Evolutionary conservation across 2,797 vertebrate species (phyloP).

Genomic region (Mormyrus hasselquistii): DNA sequence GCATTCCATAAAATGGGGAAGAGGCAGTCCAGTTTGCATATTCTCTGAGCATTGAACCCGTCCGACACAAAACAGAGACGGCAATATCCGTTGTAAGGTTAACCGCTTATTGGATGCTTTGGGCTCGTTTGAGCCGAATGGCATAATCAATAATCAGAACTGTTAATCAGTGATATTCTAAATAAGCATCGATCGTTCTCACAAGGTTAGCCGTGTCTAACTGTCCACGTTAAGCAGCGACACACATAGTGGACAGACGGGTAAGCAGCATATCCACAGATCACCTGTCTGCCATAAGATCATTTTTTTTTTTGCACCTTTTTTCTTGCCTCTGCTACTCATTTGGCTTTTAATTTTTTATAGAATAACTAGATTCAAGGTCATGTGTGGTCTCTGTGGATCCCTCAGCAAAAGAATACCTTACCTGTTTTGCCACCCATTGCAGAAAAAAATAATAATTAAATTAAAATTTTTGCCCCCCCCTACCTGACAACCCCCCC

Average conservation of each 20-base stretch:
- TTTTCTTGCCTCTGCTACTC: background rate
- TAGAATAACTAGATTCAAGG: constrained; percentile 15
- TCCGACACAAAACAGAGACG: constrained; percentile 30
- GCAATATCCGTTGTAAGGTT: constrained; percentile 51
- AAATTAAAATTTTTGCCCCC: background rate
- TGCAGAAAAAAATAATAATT: constrained; percentile 20
- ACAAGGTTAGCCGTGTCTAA: constrained; percentile 73
- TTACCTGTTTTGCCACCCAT: constrained; percentile 20
- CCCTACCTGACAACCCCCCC: background rate
- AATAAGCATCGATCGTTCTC: constrained; percentile 69
- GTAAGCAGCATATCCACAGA: background rate
- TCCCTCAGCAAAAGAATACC: background rate
- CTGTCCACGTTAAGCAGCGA: constrained; percentile 69
- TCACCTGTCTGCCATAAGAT: background rate
- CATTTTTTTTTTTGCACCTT: background rate
- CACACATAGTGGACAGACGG: constrained; percentile 52
- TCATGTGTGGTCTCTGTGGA: constrained; percentile 19
- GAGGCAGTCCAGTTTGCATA: constrained; percentile 13
- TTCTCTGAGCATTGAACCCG: constrained; percentile 24
- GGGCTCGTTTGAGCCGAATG: constrained; percentile 62
- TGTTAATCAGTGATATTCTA: constrained; percentile 76
- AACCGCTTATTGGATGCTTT: constrained; percentile 63
- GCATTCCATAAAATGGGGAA: background rate
- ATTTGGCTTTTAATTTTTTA: background rate
- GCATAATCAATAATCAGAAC: constrained; percentile 76